These are phyloP conservation scores for Halcyon badia DNA, from an alignment of 2,797 vertebrate genomes.

Conservation along the genomic window DNA sequence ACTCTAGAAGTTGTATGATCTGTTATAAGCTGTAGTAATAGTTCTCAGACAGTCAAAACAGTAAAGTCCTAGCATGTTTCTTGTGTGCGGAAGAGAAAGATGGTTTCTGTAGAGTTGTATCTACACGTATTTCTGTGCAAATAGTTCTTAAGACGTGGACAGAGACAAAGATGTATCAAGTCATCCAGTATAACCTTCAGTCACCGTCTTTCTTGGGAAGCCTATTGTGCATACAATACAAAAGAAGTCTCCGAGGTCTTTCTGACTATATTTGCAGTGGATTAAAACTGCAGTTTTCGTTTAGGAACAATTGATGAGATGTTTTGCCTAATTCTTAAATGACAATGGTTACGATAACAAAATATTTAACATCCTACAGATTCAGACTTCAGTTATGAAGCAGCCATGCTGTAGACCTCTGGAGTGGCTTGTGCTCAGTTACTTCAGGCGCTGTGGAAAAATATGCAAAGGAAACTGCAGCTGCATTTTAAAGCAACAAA, in stretches of 20 bases:
- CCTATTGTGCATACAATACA: not conserved
- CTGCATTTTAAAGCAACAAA: not conserved
- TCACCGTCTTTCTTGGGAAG: not conserved
- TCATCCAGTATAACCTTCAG: not conserved
- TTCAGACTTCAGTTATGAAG: not conserved
- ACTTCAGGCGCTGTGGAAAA: not conserved
- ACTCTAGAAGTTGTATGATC: not conserved
- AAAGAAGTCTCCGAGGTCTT: not conserved
- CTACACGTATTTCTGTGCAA: not conserved
- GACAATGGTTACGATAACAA: not conserved
- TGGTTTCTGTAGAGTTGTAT: not conserved
- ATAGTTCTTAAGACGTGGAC: not conserved
- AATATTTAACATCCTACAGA: not conserved
- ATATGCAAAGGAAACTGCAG: not conserved
- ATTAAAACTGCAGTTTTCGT: not conserved
- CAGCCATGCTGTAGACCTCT: not conserved
- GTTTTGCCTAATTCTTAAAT: not conserved
- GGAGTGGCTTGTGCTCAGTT: not conserved
- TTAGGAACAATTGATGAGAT: not conserved
- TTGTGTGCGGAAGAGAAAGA: not conserved
- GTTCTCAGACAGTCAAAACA: not conserved
- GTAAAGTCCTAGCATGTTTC: not conserved
- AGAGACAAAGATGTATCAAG: not conserved
- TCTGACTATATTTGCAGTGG: not conserved
- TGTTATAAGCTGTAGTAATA: not conserved